Conservation (phyloP, 2,797 vertebrate genomes). For the Gymnodraco acuticeps region DNA sequence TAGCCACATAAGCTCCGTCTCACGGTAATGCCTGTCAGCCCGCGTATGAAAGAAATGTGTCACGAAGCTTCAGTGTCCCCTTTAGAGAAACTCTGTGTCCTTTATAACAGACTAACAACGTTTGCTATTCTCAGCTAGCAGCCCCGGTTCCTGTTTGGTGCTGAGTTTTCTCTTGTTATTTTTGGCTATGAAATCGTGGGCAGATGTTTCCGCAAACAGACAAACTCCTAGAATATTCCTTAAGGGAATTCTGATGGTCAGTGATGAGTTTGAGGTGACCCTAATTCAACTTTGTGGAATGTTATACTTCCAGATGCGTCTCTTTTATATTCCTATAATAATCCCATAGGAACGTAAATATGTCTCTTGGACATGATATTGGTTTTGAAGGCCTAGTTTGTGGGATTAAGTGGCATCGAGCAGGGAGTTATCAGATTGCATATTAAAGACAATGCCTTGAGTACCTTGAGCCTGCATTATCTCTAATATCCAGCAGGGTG, state of each 20-base stretch:
- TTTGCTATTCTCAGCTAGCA: slow-evolving; percentile 65
- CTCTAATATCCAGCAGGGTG: too few relatives aligned
- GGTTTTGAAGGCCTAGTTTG: neutral
- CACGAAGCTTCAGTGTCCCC: slow-evolving; percentile 38
- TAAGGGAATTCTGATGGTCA: slow-evolving; percentile 35
- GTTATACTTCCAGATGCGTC: slow-evolving; percentile 13
- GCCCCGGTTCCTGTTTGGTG: slow-evolving; percentile 53
- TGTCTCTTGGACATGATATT: slow-evolving; percentile 6
- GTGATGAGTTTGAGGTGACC: slow-evolving; percentile 38
- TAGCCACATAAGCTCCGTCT: slow-evolving; percentile 51
- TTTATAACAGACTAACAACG: slow-evolving; percentile 34
- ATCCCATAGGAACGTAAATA: slow-evolving; percentile 2
- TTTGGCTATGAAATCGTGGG: slow-evolving; percentile 51
- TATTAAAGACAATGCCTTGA: too few relatives aligned
- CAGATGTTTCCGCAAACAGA: slow-evolving; percentile 60
- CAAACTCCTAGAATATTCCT: slow-evolving; percentile 25
- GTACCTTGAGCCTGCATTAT: too few relatives aligned
- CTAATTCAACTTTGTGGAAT: slow-evolving; percentile 30
- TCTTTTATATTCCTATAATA: slow-evolving; percentile 18
- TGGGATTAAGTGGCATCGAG: too few relatives aligned
- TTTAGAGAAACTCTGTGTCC: slow-evolving; percentile 45
- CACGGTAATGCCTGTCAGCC: slow-evolving; percentile 60
- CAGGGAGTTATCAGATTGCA: too few relatives aligned
- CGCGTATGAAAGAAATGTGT: slow-evolving; percentile 62
- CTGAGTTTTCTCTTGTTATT: slow-evolving; percentile 46